A percentile compares a stretch with the other conserved stretches of the same genome.
These are phyloP conservation scores for Leptodactylus fuscus DNA, from an alignment of 2,113 vertebrate species.

Conservation along the genomic window DNA sequence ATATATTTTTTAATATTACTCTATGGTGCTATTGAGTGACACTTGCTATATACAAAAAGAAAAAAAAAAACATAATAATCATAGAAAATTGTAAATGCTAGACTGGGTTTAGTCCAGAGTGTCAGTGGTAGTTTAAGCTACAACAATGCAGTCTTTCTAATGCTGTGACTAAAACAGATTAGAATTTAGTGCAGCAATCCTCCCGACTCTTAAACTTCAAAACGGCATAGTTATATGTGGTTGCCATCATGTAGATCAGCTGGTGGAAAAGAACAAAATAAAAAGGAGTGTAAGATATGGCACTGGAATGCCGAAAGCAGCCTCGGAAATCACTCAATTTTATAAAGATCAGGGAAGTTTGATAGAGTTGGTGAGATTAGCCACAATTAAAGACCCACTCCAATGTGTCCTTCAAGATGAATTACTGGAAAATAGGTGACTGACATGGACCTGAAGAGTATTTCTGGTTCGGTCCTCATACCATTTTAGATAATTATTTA, in stretches of 20 bases:
- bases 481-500: not conserved
- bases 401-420: not conserved
- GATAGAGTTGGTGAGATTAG: not conserved
- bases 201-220: slow-evolving; percentile 99
- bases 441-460: not conserved
- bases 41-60: slow-evolving; percentile 88
- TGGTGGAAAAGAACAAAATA: slow-evolving; percentile 98
- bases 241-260: slow-evolving; percentile 99
- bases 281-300: slow-evolving; percentile 85
- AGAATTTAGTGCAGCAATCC: slow-evolving; percentile 99
- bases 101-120: slow-evolving; percentile 81
- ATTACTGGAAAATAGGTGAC: not conserved
- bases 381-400: not conserved
- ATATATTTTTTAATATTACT: slow-evolving; percentile 73
- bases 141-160: slow-evolving; percentile 71
- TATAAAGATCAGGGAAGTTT: slow-evolving; percentile 19
- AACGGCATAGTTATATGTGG: slow-evolving; percentile 99
- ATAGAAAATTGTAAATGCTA: slow-evolving; percentile 79
- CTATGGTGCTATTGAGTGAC: slow-evolving; percentile 75
- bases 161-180: slow-evolving; percentile 81
- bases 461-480: not conserved
- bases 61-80: slow-evolving; percentile 67
- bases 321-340: slow-evolving; percentile 65
- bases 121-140: slow-evolving; percentile 88
- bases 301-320: slow-evolving; percentile 65